Percentiles rank a stretch among this genome's conserved stretches.
Conservation (phyloP, 1,140 invertebrate species). For the Colletes gigas region DNA sequence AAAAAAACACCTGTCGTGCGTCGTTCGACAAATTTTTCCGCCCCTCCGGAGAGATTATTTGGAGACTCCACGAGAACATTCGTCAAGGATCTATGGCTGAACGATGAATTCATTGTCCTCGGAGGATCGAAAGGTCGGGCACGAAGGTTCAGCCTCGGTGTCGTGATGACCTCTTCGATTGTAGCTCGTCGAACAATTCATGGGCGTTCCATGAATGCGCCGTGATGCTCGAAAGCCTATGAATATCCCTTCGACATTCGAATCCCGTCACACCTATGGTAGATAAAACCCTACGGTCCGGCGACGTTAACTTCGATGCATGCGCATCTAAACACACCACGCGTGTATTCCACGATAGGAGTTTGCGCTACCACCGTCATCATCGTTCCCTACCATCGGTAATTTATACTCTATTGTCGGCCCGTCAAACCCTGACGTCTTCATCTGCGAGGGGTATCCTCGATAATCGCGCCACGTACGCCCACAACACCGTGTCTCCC, state of each 20-base stretch:
- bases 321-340: neutral
- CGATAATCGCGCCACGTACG: conserved; percentile 48
- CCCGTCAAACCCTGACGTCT: conserved; percentile 72
- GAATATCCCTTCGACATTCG: conserved; percentile 54
- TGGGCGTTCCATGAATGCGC: conserved; percentile 73
- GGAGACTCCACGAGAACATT: neutral
- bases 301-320: conserved; percentile 12
- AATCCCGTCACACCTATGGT: conserved; percentile 59
- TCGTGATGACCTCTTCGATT: conserved; percentile 41
- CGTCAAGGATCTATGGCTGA: conserved; percentile 4
- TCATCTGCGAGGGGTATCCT: conserved; percentile 62
- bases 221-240: conserved; percentile 55
- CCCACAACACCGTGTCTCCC: conserved; percentile 6
- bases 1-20: neutral
- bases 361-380: conserved; percentile 36
- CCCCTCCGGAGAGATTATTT: neutral
- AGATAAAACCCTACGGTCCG: conserved; percentile 50
- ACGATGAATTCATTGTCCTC: conserved; percentile 37
- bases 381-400: conserved; percentile 56
- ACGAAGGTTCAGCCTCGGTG: conserved; percentile 37
- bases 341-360: conserved; percentile 7
- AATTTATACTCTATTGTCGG: conserved; percentile 72
- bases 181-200: conserved; percentile 58
- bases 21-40: neutral
- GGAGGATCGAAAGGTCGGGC: conserved; percentile 63